Evolutionary conservation across 2,113 vertebrate genomes (phyloP), one percentile per base, ranked within the genome.

Genomic region (Rhabdornis inornatus): DNA sequence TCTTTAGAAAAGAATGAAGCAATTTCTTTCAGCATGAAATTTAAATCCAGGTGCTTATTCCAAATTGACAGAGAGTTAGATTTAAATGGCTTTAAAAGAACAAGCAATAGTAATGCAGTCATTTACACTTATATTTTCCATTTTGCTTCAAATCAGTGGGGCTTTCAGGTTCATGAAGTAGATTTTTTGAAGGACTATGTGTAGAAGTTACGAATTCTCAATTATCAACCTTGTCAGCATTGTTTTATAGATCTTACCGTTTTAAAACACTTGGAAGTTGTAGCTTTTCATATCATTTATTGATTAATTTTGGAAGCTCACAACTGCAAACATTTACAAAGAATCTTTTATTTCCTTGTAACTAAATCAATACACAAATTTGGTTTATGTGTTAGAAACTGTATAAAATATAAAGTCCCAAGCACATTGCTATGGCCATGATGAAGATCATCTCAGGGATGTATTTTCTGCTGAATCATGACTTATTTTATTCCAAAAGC

Each of bases 241-340:
- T 65, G 13, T 70, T 88, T 79, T 95, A 31, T 30, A 75, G 42
- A 59, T 72, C 24, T 47, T 44, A 28, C 7, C 13, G 13, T 84
- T 84, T 76, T 68, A 57, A 85, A 87, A 79, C 10, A 15, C 23
- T 31, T 69, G 59, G 45, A 93, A 57, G 8, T 53, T 42, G 33
- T 74, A 91, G 37, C 65, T 89, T 90, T 95, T 94, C 57, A 13
- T 88, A 20, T 89, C 3, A 27, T 93, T 64, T 92, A 12, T 79
- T 33, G 63, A 64, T 89, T 60, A 35, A 85, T 83, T 85, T 94
- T 92, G 40, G 74, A 90, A 87, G 47, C 77, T 94, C 83, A 83
- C 64, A 87, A 45, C 78, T 61, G 78, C 70, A 61, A 92, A 91
- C 20, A 21, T 74, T 47, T 90, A 21, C 8, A 60, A 74, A 83